Evolutionary conservation across 2,113 vertebrate genomes (phyloP), one percentile per base, ranked within the genome.

Genomic region (Zootoca vivipara): DNA sequence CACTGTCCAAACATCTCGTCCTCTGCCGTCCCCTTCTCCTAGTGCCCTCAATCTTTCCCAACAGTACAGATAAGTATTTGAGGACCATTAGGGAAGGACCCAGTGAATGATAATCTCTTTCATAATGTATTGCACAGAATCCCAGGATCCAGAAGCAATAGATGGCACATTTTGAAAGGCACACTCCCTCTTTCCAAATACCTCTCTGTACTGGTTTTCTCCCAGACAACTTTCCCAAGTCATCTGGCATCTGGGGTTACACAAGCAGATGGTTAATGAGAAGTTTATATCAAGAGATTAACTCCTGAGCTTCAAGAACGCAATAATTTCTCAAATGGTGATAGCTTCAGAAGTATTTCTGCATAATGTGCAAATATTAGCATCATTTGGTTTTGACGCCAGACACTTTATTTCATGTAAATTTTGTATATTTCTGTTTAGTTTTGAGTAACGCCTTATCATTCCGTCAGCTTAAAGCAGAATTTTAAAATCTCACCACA

Each of bases 331-430:
- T 86, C 38, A 33, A 24, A 42, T 77, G 10, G 35, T 64, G 40
- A 69, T 85, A 18, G 9, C 9, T 75, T 64, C 84, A 78, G 38
- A 46, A 33, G 18, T n/a, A 24, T 86, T 78, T 69, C 62, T 69
- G 22, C 85, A 35, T n/a, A 72, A 62, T 75, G 64, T 78, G 30
- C 77, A 67, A 86, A 86, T 52, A 78, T 78, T 86, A 78, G 20
- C 38, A 33, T 78, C 28, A 52, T 86, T 69, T 18, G 46, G 20
- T 46, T 69, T 69, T 24, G 30, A 78, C 30, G 72, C 9, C 58
- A 62, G n/a, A 8, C 22, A 64, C 72, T 74, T 73, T 0, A 9
- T n/a, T 30, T 64, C 28, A 2, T 84, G 20, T 73, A 73, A 33
- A 83, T 74, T 35, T 38, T 75, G 22, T 75, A 40, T 26, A 77